Base-by-base conservation (phyloP, 2,888 invertebrate genomes). In the Drosophila setosimentum region DNA sequence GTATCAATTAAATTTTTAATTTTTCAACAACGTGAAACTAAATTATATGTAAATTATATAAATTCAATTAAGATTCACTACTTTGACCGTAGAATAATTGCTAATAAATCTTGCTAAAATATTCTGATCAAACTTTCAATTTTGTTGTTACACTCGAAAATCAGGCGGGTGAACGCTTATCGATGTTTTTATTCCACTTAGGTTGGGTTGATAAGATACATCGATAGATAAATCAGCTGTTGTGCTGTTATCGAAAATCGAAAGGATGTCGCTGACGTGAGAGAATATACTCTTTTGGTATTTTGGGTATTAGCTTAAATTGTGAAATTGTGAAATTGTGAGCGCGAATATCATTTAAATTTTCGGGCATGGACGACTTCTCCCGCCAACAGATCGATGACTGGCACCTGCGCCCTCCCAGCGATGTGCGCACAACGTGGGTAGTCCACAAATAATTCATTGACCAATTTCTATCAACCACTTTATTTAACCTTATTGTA, bases 321-420 rank as follows among this genome's bases (percentile, higher is more conserved):
- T 77, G 27, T 27, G 27, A 27, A 13, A 18, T 35, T 35, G 71
- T 55, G 67, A 65, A 77, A 74, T 72, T 53, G 16, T 50, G 45
- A 18, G 27, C 42, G 29, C 11, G 57, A 4, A 30, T 30, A 54
- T 13, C n/a, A 29, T 57, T 21, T 24, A 37, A 57, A 18, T 30
- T 8, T 40, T 11, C 11, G 13, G 32, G 24, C 29, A 95, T 95
- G 95, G 95, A 95, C 90, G 94, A 94, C 82, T 93, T 94, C 82
- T 94, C 94, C 78, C 94, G 94, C 63, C 94, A 95, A 81, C 92
- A 95, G 68, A 94, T 95, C 55, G 94, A 95, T 78, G 96, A 96
- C 92, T 94, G 95, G 84, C 95, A 96, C 80, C 93, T 96, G 35
- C 94, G 95, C 37, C 94, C 95, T 75, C 94, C 95, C 24, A 94